Percentiles rank a stretch among this genome's conserved stretches.
These are phyloP conservation scores for Amphipoea oculea DNA, from an alignment of 2,888 invertebrate genomes.

Conservation along the genomic window DNA sequence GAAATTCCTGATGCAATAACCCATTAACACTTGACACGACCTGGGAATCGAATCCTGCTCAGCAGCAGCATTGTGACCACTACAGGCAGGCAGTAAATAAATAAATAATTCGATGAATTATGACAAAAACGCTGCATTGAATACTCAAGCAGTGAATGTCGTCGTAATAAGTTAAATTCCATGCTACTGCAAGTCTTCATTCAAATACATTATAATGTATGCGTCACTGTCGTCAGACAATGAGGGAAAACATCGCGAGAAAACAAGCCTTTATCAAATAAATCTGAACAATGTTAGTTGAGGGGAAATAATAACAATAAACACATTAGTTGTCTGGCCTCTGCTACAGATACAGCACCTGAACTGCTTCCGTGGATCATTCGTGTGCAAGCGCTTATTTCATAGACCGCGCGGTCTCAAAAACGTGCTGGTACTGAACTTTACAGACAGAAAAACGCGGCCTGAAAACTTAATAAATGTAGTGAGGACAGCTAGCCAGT, in stretches of 20 bases:
- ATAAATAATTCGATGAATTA: background rate
- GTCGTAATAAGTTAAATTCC: conserved; percentile 15
- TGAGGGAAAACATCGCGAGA: conserved; percentile 53
- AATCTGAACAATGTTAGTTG: conserved; percentile 37
- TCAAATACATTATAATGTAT: conserved; percentile 26
- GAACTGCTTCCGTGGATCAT: background rate
- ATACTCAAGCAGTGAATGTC: background rate
- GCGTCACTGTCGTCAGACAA: conserved; percentile 47
- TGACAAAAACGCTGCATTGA: background rate
- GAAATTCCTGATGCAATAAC: background rate
- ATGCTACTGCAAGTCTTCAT: conserved; percentile 2
- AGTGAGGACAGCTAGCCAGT: background rate
- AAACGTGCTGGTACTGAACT: background rate
- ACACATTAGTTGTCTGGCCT: conserved; percentile 22
- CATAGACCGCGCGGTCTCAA: background rate
- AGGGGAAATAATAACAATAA: conserved; percentile 53
- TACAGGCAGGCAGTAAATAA: background rate
- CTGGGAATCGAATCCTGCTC: background rate
- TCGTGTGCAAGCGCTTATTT: background rate
- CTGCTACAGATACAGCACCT: background rate
- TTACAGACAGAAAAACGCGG: background rate
- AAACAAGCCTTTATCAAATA: conserved; percentile 40
- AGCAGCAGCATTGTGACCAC: background rate
- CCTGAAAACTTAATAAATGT: background rate
- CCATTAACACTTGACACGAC: background rate